phyloP scores from a whole-genome alignment of 2,113 vertebrate genomes.

The Saccopteryx leptura region DNA sequence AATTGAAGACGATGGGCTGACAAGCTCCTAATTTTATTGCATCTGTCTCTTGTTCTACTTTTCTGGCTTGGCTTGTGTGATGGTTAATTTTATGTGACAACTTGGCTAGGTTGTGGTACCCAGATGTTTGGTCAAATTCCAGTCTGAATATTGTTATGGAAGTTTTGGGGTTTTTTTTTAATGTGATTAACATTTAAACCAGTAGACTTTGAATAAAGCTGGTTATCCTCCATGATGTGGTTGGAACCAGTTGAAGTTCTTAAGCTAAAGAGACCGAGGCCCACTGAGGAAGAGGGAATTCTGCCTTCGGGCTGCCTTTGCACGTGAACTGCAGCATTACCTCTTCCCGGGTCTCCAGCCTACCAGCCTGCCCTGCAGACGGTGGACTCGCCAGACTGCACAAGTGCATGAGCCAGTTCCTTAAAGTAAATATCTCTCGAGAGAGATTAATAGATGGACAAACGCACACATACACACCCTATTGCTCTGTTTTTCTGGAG shows the following conservation, averaged over 20 bases:
- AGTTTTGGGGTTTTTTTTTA: neutral
- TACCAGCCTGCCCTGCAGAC: neutral
- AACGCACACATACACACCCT: neutral
- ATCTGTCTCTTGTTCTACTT: neutral
- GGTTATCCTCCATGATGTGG: neutral
- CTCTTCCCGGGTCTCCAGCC: neutral
- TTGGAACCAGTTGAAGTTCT: neutral
- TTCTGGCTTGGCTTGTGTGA: neutral
- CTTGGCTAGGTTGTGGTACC: neutral
- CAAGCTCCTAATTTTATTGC: neutral
- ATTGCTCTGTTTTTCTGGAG: neutral
- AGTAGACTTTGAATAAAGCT: neutral
- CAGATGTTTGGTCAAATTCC: neutral
- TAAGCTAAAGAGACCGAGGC: neutral
- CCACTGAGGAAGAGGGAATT: neutral
- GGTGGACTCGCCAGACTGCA: neutral
- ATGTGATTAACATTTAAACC: neutral
- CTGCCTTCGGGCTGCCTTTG: neutral
- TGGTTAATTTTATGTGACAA: neutral
- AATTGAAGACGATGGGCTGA: neutral
- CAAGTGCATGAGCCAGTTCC: neutral
- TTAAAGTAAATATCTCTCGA: conserved; percentile 14
- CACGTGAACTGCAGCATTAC: neutral
- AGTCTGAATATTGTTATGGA: neutral
- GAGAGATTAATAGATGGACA: neutral